Percentiles rank a stretch among this genome's conserved stretches.
phyloP scores from a whole-genome alignment of 2,888 invertebrate species.

The Drosophila maculinotata region DNA sequence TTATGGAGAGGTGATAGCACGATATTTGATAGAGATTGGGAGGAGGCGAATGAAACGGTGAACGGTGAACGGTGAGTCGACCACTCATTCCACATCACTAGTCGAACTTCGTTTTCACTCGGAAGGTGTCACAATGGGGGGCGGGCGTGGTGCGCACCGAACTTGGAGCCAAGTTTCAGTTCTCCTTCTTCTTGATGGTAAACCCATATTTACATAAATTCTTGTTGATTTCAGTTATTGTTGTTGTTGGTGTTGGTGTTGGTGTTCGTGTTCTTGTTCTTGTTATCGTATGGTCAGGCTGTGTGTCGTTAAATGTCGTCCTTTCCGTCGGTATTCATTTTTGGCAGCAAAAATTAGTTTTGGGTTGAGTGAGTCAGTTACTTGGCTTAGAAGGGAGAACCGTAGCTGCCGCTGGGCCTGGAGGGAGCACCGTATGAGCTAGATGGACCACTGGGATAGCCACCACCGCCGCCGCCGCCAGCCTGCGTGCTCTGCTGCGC shows the following conservation, averaged over 20 bases:
- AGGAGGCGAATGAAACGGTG: constrained; percentile 20
- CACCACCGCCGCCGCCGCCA: constrained; percentile 85
- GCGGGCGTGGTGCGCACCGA: constrained; percentile 45
- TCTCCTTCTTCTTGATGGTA: constrained; percentile 29
- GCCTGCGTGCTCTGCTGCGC: constrained; percentile 88
- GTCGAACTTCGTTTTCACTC: constrained; percentile 59
- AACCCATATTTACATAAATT: constrained; percentile 48
- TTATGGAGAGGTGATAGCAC: constrained; percentile 16
- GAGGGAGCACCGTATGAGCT: constrained; percentile 87
- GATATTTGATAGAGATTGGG: constrained; percentile 16
- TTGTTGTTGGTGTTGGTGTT: constrained; percentile 38
- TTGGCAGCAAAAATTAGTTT: constrained; percentile 68
- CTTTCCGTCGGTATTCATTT: constrained; percentile 61
- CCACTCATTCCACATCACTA: constrained; percentile 48
- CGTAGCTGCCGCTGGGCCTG: constrained; percentile 89
- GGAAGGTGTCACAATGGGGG: constrained; percentile 25
- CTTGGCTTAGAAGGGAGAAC: constrained; percentile 85
- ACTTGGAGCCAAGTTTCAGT: too few species aligned
- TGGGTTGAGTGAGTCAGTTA: constrained; percentile 18
- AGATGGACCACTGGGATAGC: constrained; percentile 86
- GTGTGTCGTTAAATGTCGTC: constrained; percentile 46
- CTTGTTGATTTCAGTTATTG: constrained; percentile 49
- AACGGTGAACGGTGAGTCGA: constrained; percentile 22
- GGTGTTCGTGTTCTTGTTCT: constrained; percentile 25
- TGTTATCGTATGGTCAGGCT: constrained; percentile 45